Evolutionary conservation across 2,888 invertebrate species (phyloP), one percentile per base, ranked within the genome.

Genomic region (Agriotes lineatus): DNA sequence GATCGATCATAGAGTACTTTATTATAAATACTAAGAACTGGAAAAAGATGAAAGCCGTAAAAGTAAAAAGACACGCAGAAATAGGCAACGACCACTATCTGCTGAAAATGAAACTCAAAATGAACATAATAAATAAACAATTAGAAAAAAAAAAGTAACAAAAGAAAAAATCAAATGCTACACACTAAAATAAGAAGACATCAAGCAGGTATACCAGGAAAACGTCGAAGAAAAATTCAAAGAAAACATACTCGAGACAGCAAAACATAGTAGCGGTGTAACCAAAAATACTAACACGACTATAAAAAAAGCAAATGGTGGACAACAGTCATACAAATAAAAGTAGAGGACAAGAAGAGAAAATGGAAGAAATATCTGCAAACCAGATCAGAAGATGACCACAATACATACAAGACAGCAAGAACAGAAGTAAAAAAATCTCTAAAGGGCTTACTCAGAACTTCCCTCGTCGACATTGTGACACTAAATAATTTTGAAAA

Each of bases 81-180:
- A 42, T 64, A 57, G 25, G 57, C 22, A 65, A 58, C 19, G 58
- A 65, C 25, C 48, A 65, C 14, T 65, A 65, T 20, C 22, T 65
- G 25, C 20, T 42, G 19, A 42, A 25, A 30, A 64, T 64, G 42
- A 44, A 64, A 44, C 39, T 54, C 14, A 16, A 18, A 12, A 64
- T 57, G 22, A 45, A 64, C 19, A 39, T 16, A 39, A 45, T 2
- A 35, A 42, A 57, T 18, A 12, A 44, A 64, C 39, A 63, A 44
- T 30, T n/a, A 18, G 22, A 19, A 37, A 52, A 63, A 57, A 64
- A 57, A 42, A 64, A 44, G 57, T 22, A 44, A 18, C 10, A 9
- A 56, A 56, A 57, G 14, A 45, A 64, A 56, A 62, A 52, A 52
- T 62, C n/a, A 62, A 62, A 62, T 37, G 25, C n/a, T 39, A 50